phyloP scores from a whole-genome alignment of 2,888 invertebrate species.

The Herminia tarsipennalis region DNA sequence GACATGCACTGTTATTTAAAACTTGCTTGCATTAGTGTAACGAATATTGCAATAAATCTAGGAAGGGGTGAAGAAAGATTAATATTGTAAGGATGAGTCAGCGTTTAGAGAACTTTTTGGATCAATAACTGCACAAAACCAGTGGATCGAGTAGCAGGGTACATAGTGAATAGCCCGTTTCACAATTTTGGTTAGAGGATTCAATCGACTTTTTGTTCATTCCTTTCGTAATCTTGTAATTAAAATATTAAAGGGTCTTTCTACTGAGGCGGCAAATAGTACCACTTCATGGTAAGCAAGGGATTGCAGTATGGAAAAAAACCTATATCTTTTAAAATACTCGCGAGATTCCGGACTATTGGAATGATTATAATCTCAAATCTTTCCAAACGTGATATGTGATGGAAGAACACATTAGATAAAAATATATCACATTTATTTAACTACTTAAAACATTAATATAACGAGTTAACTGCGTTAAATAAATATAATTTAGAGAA shows the following conservation, averaged over 20 bases:
- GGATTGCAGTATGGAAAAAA: too few relatives aligned
- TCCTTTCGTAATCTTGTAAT: too few relatives aligned
- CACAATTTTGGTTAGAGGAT: conserved; percentile 9
- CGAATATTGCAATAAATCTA: conserved; percentile 64
- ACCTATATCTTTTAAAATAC: too few relatives aligned
- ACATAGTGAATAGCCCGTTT: conserved; percentile 13
- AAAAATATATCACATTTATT: too few relatives aligned
- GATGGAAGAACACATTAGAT: too few relatives aligned
- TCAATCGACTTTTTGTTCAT: background rate
- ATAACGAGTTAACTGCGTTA: conserved; percentile 22
- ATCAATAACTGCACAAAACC: conserved; percentile 49
- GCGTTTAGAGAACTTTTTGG: conserved; percentile 58
- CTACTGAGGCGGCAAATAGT: too few relatives aligned
- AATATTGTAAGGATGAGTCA: conserved; percentile 65
- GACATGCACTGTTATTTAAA: conserved; percentile 53
- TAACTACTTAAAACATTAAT: conserved; percentile 20
- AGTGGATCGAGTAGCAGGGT: conserved; percentile 26
- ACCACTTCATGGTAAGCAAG: too few relatives aligned
- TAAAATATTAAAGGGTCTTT: too few relatives aligned
- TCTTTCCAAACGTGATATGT: too few relatives aligned
- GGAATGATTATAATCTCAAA: too few relatives aligned
- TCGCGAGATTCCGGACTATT: too few relatives aligned
- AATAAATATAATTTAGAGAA: conserved; percentile 30
- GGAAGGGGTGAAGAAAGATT: conserved; percentile 62
- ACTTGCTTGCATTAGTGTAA: conserved; percentile 64